phyloP scores from a whole-genome alignment of 2,888 invertebrate species.

The Ornithoptera priamus region DNA sequence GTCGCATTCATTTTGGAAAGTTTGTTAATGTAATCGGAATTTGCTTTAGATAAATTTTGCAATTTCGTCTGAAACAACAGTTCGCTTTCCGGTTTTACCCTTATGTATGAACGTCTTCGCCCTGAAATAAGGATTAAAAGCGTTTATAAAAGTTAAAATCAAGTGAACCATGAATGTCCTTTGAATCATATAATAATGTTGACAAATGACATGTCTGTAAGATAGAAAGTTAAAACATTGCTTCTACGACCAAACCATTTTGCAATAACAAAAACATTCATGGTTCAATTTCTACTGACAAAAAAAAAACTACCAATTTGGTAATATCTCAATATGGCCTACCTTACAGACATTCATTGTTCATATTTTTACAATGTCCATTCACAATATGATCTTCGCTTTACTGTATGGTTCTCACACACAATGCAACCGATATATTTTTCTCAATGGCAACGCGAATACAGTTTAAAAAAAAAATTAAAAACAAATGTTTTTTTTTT shows the following conservation, averaged over 20 bases:
- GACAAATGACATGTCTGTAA: slow-evolving; percentile 74
- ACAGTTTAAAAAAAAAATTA: slow-evolving; percentile 33
- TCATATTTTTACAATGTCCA: slow-evolving; percentile 62
- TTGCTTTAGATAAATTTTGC: slow-evolving; percentile 62
- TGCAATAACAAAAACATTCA: slow-evolving; percentile 56
- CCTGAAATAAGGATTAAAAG: slow-evolving; percentile 46
- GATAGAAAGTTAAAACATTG: slow-evolving; percentile 51
- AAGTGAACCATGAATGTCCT: slow-evolving; percentile 73
- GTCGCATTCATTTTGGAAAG: slow-evolving; percentile 67
- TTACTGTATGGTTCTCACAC: slow-evolving; percentile 39
- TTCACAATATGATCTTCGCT: slow-evolving; percentile 74
- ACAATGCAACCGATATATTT: slow-evolving; percentile 32
- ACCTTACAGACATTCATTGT: slow-evolving; percentile 77
- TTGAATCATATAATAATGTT: slow-evolving; percentile 39
- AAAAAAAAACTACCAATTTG: slow-evolving; percentile 42
- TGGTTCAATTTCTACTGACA: slow-evolving; percentile 57
- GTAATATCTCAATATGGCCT: slow-evolving; percentile 63
- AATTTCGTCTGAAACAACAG: slow-evolving; percentile 67
- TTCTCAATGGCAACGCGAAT: slow-evolving; percentile 32
- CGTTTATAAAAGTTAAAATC: slow-evolving; percentile 28
- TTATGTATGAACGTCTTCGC: slow-evolving; percentile 47
- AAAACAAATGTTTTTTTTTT: slow-evolving; percentile 12
- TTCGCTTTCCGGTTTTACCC: slow-evolving; percentile 73
- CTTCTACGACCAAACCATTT: slow-evolving; percentile 33
- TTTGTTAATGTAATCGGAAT: slow-evolving; percentile 61